Base-by-base conservation (phyloP, 2,113 vertebrate species). In the Sceloporus undulatus region DNA sequence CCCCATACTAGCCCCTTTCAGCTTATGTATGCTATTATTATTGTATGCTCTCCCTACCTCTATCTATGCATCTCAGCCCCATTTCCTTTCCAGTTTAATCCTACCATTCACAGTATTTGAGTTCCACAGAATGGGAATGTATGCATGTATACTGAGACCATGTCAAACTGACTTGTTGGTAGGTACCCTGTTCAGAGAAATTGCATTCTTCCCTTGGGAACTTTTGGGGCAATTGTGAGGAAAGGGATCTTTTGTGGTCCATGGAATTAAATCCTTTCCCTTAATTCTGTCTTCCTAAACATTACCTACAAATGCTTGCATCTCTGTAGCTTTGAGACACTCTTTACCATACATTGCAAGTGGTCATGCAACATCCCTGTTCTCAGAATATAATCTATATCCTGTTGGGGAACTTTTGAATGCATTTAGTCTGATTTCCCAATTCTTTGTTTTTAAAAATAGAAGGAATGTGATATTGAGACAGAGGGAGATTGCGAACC, bases 401-500 rank as follows among this genome's bases (percentile, higher is more conserved):
- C 0, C 0, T 34, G 8, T 8, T 40, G 18, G 14, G 75, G n/a
- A 27, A 0, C 0, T 3, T 78, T 21, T 0, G 21, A 21, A 23
- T 70, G 7, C 6, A n/a, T 1, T 0, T 54, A 29, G 27, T 54
- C 25, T 11, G 19, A 48, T 34, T 74, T 42, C 25, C 11, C 14
- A 9, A 5, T 62, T 7, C 48, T 48, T 48, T 48, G 48, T 0
- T 13, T 0, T 38, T 78, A 5, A 80, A 25, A 68, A 76, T 25
- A 0, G 14, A 62, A 70, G 0, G 27, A 29, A 84, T n/a, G 21
- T 23, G 34, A 9, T 14, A 9, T 74, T 74, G 74, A 52, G 34
- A 62, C 48, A 48, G 48, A 56, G 34, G 9, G 66, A 1, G 14
- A 10, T 23, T 4, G 88, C 62, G 10, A 29, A 4, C 7, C 48